Base-by-base conservation (phyloP, 1,140 invertebrate species). In the Heliconius eleuchia region DNA sequence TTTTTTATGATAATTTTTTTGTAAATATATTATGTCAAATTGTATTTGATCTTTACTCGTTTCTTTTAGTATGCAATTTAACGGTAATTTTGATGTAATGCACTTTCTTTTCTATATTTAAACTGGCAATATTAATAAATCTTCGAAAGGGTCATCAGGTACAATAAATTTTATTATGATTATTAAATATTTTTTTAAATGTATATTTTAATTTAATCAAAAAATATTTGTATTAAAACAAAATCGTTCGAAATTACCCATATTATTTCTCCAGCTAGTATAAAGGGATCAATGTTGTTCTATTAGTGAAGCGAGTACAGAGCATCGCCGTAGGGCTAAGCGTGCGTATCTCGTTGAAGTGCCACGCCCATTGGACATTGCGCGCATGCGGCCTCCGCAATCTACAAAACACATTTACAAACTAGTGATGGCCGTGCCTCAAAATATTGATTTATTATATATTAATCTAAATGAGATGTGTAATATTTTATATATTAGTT, bases 321-420 rank as follows among this genome's bases (percentile, higher is more conserved):
- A 76, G 42, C 27, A 30, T 72, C 46, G 70, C 76, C 70, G 76
- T 70, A 77, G 70, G 76, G 76, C 66, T 42, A 34, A 77, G 30
- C 76, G 76, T 77, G 76, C 76, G 70, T 66, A 46, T 18, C 70
- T 71, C 70, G 70, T 71, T 77, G 66, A 77, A 77, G 76, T 42
- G 76, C 76, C 76, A 77, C 76, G 76, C 76, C 76, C 76, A 77
- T 55, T 60, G 46, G 27, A 52, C 46, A 77, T 77, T 52, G 50
- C 50, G 74, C 74, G 76, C 76, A 77, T 77, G 76, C 76, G 76
- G 34, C 52, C 76, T 46, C 76, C 76, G 76, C 76, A 72, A 77
- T 77, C 76, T 71, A 77, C 76, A 16, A 77, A 77, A 77, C 76
- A 70, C 30, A 77, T 71, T 77, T 52, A 77, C 23, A 11, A 46